These are phyloP conservation scores for Erebia aethiops DNA, from an alignment of 2,888 invertebrate genomes.

Conservation along the genomic window DNA sequence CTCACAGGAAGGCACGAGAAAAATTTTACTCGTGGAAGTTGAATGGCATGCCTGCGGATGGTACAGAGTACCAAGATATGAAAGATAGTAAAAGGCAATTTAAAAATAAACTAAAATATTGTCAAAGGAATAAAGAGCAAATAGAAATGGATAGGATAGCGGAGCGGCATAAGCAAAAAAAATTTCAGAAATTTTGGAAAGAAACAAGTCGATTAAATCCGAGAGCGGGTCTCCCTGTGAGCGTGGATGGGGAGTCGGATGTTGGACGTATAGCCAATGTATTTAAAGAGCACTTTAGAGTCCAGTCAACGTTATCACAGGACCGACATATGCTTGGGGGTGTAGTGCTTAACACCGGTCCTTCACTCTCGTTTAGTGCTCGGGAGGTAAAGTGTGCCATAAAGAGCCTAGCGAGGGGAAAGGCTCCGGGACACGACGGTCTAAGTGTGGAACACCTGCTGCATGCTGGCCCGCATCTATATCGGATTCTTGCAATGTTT, in stretches of 20 bases:
- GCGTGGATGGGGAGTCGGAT: background rate
- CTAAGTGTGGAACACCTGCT: no score
- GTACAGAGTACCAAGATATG: background rate
- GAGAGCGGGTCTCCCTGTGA: background rate
- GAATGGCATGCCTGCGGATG: background rate
- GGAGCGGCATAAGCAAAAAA: background rate
- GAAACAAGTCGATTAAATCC: constrained; percentile 1
- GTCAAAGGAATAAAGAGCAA: background rate
- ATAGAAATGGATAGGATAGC: background rate
- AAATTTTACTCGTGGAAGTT: background rate
- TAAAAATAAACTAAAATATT: background rate
- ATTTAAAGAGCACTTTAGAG: background rate
- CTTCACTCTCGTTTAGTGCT: no score
- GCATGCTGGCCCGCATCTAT: no score
- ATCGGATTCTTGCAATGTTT: no score
- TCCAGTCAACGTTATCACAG: no score
- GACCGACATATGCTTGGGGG: no score
- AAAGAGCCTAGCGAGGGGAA: no score
- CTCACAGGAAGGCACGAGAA: no score
- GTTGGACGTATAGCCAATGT: background rate
- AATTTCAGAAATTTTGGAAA: background rate
- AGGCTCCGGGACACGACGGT: no score
- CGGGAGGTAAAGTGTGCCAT: no score
- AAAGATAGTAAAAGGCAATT: background rate
- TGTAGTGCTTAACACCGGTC: no score